A percentile compares a stretch with the other conserved stretches of the same genome.
Evolutionary conservation across 2,888 invertebrate genomes (phyloP).

Genomic region (Trachelus troglodyta): DNA sequence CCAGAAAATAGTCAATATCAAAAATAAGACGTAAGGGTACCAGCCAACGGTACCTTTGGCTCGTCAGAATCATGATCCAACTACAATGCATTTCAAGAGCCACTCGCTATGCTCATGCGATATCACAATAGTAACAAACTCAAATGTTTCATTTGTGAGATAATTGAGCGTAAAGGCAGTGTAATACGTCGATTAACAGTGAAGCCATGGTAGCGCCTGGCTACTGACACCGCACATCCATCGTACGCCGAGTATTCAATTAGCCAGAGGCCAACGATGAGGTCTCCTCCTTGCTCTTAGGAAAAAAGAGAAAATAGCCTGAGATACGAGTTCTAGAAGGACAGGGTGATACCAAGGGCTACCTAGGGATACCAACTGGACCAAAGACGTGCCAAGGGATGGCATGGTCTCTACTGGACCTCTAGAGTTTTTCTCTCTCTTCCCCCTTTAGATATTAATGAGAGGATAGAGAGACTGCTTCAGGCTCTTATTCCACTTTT

Average conservation of each 20-base stretch:
- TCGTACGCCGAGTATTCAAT: slow-evolving; percentile 57
- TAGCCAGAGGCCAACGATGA: slow-evolving; percentile 31
- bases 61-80: not conserved
- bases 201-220: slow-evolving; percentile 23
- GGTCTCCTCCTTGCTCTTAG: not conserved
- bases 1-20: no score
- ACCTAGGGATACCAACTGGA: not conserved
- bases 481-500: slow-evolving; percentile 24
- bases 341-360: not conserved
- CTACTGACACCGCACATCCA: slow-evolving; percentile 57
- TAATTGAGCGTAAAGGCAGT: slow-evolving; percentile 48
- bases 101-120: not conserved
- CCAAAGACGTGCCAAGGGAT: not conserved
- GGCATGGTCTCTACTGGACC: slow-evolving; percentile 22
- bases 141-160: slow-evolving; percentile 16
- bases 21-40: no score
- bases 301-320: not conserved
- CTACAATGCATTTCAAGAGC: not conserved
- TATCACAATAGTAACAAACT: not conserved
- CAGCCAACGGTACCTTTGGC: no score
- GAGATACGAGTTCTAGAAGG: not conserved
- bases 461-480: slow-evolving; percentile 27
- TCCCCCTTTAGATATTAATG: slow-evolving; percentile 46
- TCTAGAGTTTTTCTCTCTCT: slow-evolving; percentile 35
- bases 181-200: slow-evolving; percentile 48